Evolutionary conservation across 2,888 invertebrate genomes (phyloP).

Genomic region (Meloe dianella): DNA sequence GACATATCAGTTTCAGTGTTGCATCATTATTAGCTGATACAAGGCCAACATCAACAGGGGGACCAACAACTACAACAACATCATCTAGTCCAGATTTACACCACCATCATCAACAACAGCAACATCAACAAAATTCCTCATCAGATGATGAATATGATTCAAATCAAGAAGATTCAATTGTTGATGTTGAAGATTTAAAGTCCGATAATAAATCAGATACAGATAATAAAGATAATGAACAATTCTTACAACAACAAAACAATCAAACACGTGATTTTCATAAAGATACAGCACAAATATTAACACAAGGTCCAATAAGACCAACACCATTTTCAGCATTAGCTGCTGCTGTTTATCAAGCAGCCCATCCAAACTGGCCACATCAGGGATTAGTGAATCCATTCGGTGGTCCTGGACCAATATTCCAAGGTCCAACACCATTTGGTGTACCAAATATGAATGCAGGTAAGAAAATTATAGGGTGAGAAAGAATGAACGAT

Average conservation of each 20-base stretch:
- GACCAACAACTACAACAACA: slow-evolving; percentile 61
- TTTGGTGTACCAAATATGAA: slow-evolving; percentile 58
- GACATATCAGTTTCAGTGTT: slow-evolving; percentile 84
- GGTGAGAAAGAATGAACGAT: slow-evolving; percentile 11
- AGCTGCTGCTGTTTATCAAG: slow-evolving; percentile 70
- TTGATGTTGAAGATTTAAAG: slow-evolving; percentile 81
- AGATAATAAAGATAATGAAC: slow-evolving; percentile 55
- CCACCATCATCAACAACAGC: slow-evolving; percentile 51
- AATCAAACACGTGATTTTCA: slow-evolving; percentile 36
- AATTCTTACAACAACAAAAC: slow-evolving; percentile 45
- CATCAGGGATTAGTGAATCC: slow-evolving; percentile 68
- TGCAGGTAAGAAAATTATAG: slow-evolving; percentile 59
- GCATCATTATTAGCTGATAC: slow-evolving; percentile 87
- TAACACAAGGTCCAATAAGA: slow-evolving; percentile 69
- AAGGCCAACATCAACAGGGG: slow-evolving; percentile 65
- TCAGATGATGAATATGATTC: slow-evolving; percentile 74
- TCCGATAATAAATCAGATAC: slow-evolving; percentile 59
- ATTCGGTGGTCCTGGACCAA: slow-evolving; percentile 64
- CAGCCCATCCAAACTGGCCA: slow-evolving; percentile 62
- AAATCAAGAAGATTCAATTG: slow-evolving; percentile 73
- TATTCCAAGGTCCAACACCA: slow-evolving; percentile 71
- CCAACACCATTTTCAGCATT: slow-evolving; percentile 79
- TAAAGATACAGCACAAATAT: slow-evolving; percentile 51
- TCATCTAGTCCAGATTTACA: slow-evolving; percentile 46
- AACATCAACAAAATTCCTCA: slow-evolving; percentile 48